A percentile compares a stretch with the other conserved stretches of the same genome.
These are phyloP conservation scores for Pseudoatta argentina DNA, from an alignment of 1,140 invertebrate genomes.

Conservation along the genomic window DNA sequence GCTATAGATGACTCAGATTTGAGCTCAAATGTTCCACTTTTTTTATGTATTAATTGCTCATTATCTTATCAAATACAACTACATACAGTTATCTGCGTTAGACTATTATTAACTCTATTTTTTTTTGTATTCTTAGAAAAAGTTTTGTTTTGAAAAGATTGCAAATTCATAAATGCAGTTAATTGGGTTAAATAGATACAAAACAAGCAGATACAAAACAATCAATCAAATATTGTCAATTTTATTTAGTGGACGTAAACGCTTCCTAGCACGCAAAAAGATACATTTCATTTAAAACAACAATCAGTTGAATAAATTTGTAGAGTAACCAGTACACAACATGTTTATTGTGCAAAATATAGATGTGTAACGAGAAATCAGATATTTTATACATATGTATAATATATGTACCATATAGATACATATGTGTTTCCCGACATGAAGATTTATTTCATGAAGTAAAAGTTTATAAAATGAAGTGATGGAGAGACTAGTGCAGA, in stretches of 20 bases:
- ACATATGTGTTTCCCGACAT: not conserved
- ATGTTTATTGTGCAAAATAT: constrained; percentile 8
- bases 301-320: constrained; percentile 29
- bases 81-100: too few relatives aligned
- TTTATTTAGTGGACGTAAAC: not conserved
- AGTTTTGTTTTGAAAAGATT: constrained; percentile 1
- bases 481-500: not conserved
- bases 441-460: constrained; percentile 13
- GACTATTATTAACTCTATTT: too few relatives aligned
- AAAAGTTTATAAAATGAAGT: constrained; percentile 11
- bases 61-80: too few relatives aligned
- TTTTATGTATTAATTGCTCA: too few relatives aligned
- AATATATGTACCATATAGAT: not conserved
- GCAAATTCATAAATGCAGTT: constrained; percentile 5
- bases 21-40: too few relatives aligned
- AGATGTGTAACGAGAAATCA: not conserved
- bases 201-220: not conserved
- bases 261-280: not conserved
- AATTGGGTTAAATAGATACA: constrained; percentile 1
- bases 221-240: constrained; percentile 28
- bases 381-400: constrained; percentile 1
- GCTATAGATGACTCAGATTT: too few relatives aligned
- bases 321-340: not conserved
- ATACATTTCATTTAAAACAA: constrained; percentile 21
- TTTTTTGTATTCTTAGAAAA: not conserved